phyloP scores from a whole-genome alignment of 1,140 invertebrate genomes.

The Drosophila tani region DNA sequence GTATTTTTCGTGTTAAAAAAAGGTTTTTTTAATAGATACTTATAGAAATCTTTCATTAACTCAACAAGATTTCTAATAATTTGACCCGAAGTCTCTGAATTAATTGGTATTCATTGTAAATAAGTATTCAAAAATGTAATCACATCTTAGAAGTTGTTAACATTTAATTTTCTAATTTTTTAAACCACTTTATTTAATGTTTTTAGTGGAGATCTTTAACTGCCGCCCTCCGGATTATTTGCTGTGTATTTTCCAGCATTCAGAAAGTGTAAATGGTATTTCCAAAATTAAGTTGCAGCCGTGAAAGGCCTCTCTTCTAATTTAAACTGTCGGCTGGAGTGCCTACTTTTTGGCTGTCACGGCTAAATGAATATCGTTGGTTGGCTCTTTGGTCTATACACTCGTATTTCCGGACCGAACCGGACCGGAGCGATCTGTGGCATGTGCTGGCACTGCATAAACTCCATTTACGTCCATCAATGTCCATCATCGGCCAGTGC shows the following conservation, averaged over 20 bases:
- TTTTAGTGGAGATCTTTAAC: too few species aligned
- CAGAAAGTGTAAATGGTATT: too few species aligned
- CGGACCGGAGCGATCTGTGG: constrained; percentile 7
- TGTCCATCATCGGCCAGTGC: constrained; percentile 38
- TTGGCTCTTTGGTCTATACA: neutral
- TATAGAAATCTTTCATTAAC: too few species aligned
- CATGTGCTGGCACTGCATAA: constrained; percentile 35
- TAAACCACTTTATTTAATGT: too few species aligned
- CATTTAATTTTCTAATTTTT: neutral
- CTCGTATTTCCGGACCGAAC: constrained; percentile 8
- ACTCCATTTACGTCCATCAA: constrained; percentile 52
- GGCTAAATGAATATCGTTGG: constrained; percentile 17
- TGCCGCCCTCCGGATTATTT: too few species aligned
- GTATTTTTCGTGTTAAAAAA: too few species aligned
- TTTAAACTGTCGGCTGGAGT: neutral
- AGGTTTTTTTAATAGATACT: too few species aligned
- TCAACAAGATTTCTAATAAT: too few species aligned
- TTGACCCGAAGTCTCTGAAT: neutral
- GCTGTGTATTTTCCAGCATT: too few species aligned
- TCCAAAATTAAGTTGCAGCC: too few species aligned
- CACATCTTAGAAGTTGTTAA: neutral
- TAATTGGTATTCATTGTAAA: neutral
- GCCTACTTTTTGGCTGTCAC: constrained; percentile 7
- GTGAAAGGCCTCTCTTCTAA: neutral
- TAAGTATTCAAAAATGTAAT: too few species aligned